Evolutionary conservation across 2,888 invertebrate species (phyloP).

Genomic region (Zelleria hepariella): DNA sequence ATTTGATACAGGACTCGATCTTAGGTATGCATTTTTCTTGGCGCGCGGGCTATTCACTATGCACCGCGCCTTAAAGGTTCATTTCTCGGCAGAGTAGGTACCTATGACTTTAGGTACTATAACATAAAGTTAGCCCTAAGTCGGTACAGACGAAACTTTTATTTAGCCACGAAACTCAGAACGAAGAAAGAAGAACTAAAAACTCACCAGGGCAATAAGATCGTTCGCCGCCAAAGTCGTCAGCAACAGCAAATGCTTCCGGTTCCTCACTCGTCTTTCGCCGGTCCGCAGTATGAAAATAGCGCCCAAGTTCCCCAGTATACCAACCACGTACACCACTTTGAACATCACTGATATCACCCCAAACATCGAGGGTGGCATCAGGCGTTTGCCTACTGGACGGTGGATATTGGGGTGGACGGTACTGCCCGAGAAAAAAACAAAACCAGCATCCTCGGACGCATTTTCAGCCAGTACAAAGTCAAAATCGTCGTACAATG

Average conservation of each 20-base stretch:
- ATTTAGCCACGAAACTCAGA: too few relatives aligned
- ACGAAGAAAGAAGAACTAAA: too few relatives aligned
- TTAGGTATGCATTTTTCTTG: too few relatives aligned
- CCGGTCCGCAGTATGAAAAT: constrained; percentile 79
- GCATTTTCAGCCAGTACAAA: background rate
- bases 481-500: background rate
- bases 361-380: background rate
- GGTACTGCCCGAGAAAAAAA: background rate
- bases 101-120: too few relatives aligned
- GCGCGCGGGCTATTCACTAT: too few relatives aligned
- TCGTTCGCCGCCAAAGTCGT: constrained; percentile 86
- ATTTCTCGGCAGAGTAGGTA: too few relatives aligned
- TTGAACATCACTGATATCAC: constrained; percentile 47
- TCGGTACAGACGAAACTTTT: too few relatives aligned
- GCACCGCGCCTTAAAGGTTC: too few relatives aligned
- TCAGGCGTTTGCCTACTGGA: background rate
- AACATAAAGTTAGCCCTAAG: too few relatives aligned
- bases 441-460: background rate
- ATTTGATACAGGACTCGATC: too few relatives aligned
- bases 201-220: constrained; percentile 75
- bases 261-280: constrained; percentile 80
- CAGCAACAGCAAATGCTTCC: constrained; percentile 84
- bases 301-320: constrained; percentile 83
- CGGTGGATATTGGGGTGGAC: background rate
- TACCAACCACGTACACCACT: constrained; percentile 76